Evolutionary conservation across 2,113 vertebrate species (phyloP).

Genomic region (Sylvietta virens): DNA sequence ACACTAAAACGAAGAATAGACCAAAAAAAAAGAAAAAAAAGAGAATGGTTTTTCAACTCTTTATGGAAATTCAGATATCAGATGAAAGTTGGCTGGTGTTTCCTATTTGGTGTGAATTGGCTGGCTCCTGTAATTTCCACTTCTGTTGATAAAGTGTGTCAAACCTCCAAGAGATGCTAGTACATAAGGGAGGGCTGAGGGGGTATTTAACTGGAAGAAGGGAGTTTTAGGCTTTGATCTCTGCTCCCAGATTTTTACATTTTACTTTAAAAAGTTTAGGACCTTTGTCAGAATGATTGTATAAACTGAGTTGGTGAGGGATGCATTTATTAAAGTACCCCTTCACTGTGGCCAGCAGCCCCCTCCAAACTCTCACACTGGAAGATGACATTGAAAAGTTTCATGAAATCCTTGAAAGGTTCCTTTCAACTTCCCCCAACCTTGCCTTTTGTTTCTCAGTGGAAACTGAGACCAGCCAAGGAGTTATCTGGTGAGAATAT

Average conservation of each 20-base stretch:
- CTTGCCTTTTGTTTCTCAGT: not conserved
- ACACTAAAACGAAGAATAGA: not conserved
- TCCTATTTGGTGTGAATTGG: not conserved
- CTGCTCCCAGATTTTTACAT: not conserved
- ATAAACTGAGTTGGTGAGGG: not conserved
- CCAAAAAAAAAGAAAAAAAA: not conserved
- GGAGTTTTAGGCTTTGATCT: not conserved
- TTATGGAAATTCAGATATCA: not conserved
- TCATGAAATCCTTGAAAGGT: not conserved
- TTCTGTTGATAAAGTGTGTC: not conserved
- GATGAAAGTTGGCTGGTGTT: not conserved
- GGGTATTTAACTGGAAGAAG: not conserved
- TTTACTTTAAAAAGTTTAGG: not conserved
- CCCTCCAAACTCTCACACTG: not conserved
- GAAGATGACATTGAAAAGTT: not conserved
- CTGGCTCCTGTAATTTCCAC: not conserved
- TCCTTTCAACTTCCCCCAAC: not conserved
- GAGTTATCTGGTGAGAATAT: not conserved
- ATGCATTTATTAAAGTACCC: not conserved
- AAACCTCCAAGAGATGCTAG: not conserved
- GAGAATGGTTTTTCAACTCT: not conserved
- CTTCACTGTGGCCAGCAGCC: fast-evolving
- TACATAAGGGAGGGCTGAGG: not conserved
- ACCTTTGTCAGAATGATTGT: not conserved
- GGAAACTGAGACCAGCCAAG: not conserved